Evolutionary conservation across 2,797 vertebrate genomes (phyloP).

Genomic region (Myotis findleyi): DNA sequence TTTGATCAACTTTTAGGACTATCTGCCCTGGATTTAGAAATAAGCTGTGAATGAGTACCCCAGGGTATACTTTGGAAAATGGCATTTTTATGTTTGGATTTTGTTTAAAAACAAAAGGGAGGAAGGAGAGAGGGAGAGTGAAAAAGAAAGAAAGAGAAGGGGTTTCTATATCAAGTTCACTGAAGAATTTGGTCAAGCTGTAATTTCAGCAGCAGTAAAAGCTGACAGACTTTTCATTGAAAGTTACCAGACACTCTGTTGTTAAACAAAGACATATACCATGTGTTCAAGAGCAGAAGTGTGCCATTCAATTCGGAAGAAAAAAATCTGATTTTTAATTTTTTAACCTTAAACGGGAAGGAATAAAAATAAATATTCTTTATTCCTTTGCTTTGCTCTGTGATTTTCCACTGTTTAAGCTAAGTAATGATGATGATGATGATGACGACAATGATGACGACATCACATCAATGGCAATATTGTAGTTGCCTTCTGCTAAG

Average conservation of each 20-base stretch:
- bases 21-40: constrained; percentile 42
- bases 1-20: constrained; percentile 12
- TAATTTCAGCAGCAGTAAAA: constrained; percentile 56
- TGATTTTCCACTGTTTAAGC: neutral
- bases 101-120: constrained; percentile 29
- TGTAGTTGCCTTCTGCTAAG: neutral
- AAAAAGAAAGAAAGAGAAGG: neutral
- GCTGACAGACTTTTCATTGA: constrained; percentile 45
- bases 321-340: neutral
- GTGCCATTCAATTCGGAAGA: constrained; percentile 33
- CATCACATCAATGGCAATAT: neutral
- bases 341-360: neutral
- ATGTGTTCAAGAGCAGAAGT: neutral
- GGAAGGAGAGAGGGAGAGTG: neutral
- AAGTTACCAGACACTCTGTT: constrained; percentile 53
- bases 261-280: constrained; percentile 26
- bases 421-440: neutral
- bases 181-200: constrained; percentile 6
- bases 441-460: fast-evolving
- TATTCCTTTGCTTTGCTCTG: neutral
- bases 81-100: constrained; percentile 32
- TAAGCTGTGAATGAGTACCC: neutral
- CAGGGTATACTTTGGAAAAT: neutral
- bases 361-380: constrained; percentile 36
- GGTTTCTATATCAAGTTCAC: neutral